Base-by-base conservation (phyloP, 1,140 invertebrate genomes). In the Drosophila littoralis region DNA sequence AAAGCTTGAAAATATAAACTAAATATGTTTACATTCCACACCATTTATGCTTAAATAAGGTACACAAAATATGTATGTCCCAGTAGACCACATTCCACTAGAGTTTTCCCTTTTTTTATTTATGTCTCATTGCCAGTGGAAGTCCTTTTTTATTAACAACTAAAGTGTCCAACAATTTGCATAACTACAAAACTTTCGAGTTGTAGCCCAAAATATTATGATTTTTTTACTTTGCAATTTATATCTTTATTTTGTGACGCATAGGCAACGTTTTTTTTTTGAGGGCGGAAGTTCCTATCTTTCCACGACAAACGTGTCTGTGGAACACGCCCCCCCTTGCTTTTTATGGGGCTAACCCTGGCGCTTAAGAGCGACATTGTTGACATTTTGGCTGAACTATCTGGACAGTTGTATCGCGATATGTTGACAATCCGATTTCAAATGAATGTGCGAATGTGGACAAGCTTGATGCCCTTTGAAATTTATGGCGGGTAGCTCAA, bases 361-460 rank as follows among this genome's bases (percentile, higher is more conserved):
- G 65, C 75, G 71, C 75, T 68, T 71, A 54, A 74, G 48, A 64
- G 71, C 81, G 79, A 79, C 79, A 82, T 83, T 82, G 80, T 79
- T 82, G 80, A 82, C 73, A 71, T 75, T 75, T 64, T 28, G 32
- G 68, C 55, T 58, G 60, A 51, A 58, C 78, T 83, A 82, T 82
- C 80, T 82, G 80, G 80, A 82, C 80, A 79, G 66, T 77, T 79
- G 66, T 45, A 83, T 83, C 75, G 66, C 64, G 58, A 76, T 66
- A 57, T 77, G 79, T 59, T 66, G 51, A 48, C 79, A 52, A 55
- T 69, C 38, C 7, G 35, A 28, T 42, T 8, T 43, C 9, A 12
- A 12, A 54, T 68, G 17, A 35, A 45, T 60, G 55, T n/a, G 43
- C 33, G 52, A 55, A 33, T 54, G 67, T 73, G 51, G 61, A 76